Base-by-base conservation (phyloP, 2,113 vertebrate genomes). In the Centrocercus urophasianus region DNA sequence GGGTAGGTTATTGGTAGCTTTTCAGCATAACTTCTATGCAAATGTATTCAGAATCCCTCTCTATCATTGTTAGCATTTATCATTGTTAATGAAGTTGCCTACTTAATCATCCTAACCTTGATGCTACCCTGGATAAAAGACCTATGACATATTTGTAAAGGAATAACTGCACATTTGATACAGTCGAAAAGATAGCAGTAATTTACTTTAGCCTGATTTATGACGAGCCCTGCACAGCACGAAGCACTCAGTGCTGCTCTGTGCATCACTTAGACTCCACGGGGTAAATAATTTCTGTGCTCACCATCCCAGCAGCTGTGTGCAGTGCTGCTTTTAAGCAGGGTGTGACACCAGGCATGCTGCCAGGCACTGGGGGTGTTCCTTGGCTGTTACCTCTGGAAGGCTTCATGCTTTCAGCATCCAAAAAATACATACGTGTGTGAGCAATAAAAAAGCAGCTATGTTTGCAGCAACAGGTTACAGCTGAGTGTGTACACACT, bases 91-190 rank as follows among this genome's bases (percentile, higher is more conserved):
- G 86, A 93, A 96, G 96, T 96, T 96, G 93, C 78, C 93, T 90
- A 91, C 83, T 83, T 91, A 96, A 96, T 96, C 80, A 92, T 96
- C 92, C 97, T 97, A 96, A 97, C 90, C 91, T 92, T 95, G 93
- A 91, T 93, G 83, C 89, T 97, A 71, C 66, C 79, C 94, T 91
- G 84, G 85, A 93, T 92, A 86, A 94, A 81, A 94, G 78, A 76
- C 47, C 89, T 50, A 60, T 54, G 63, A 92, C 86, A 42, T 93
- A 90, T 88, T 80, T 91, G 38, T 60, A 91, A 63, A 94, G 93
- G 89, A 96, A 83, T 86, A 93, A 85, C 88, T 84, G 78, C 59
- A 50, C 60, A 74, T 95, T 95, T 86, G 91, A 93, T 93, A 95
- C 86, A 95, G 92, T 72, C 87, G 81, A 88, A 86, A 86, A 95